These are phyloP conservation scores for Novumbra hubbsi DNA, from an alignment of 2,797 vertebrate genomes.

Conservation along the genomic window DNA sequence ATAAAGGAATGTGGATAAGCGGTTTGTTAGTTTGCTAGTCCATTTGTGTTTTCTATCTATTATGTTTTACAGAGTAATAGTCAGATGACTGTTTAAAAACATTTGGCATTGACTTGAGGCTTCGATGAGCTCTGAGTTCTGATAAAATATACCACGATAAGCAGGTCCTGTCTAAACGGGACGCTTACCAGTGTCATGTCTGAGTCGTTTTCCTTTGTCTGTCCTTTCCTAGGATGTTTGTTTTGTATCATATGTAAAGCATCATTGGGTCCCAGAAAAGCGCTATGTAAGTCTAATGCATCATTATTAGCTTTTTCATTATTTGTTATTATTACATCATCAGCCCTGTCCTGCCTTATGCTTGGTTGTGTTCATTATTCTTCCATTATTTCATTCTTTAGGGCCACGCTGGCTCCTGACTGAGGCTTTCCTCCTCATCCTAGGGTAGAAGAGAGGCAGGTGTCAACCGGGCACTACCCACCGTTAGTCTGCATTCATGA, in stretches of 20 bases:
- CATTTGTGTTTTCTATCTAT: slow-evolving; percentile 13
- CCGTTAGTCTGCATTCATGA: slow-evolving; percentile 70
- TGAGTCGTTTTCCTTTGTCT: too few relatives aligned
- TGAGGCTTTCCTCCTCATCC: slow-evolving; percentile 48
- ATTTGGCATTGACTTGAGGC: too few relatives aligned
- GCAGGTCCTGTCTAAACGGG: neutral
- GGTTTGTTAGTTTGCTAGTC: neutral
- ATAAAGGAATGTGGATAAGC: slow-evolving; percentile 5
- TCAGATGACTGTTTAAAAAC: too few relatives aligned
- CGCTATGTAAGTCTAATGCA: too few relatives aligned
- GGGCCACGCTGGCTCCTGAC: neutral
- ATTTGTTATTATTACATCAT: too few relatives aligned
- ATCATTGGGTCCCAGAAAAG: too few relatives aligned
- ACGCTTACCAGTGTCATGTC: too few relatives aligned
- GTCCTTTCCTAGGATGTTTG: too few relatives aligned
- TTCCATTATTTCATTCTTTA: neutral
- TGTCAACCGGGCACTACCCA: slow-evolving; percentile 65
- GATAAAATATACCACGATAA: too few relatives aligned
- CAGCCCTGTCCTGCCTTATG: neutral
- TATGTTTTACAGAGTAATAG: neutral
- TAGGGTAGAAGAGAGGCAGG: slow-evolving; percentile 48
- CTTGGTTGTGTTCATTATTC: neutral
- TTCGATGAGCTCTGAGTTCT: too few relatives aligned
- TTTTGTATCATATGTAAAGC: too few relatives aligned
- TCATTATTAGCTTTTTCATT: too few relatives aligned